A percentile compares a stretch with the other conserved stretches of the same genome.
Conservation (phyloP, 2,888 invertebrate species). For the Siphlonurus alternatus region DNA sequence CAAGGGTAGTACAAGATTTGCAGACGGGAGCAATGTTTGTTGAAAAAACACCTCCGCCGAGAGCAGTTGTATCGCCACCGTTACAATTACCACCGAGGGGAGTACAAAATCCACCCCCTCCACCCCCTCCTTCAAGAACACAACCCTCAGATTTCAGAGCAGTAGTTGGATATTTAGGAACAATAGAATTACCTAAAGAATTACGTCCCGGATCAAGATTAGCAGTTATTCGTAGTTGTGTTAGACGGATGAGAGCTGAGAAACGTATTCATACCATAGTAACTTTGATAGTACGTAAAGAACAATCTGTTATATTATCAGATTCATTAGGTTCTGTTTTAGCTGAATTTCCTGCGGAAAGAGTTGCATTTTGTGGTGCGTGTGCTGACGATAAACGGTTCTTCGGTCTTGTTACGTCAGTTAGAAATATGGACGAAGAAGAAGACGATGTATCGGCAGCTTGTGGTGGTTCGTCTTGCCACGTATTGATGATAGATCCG, state of each 20-base stretch:
- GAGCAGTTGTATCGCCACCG: conserved; percentile 20
- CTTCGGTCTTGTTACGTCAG: conserved; percentile 81
- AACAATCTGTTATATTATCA: conserved; percentile 43
- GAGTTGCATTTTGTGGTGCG: conserved; percentile 77
- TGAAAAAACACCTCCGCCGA: conserved; percentile 15
- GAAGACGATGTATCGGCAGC: conserved; percentile 21
- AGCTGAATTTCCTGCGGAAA: conserved; percentile 72
- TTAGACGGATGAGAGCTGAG: conserved; percentile 74
- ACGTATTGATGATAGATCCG: conserved; percentile 86
- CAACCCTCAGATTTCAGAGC: conserved; percentile 34
- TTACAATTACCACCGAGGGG: conserved; percentile 24
- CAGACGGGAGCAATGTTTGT: conserved; percentile 34
- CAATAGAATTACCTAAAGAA: conserved; percentile 87
- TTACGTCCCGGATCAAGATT: conserved; percentile 50
- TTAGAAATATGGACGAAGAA: conserved; percentile 22
- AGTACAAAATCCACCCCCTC: conserved; percentile 24
- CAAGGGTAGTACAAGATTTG: conserved; percentile 33
- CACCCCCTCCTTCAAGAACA: conserved; percentile 22
- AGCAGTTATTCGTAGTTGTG: conserved; percentile 55
- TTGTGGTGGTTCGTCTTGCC: conserved; percentile 54
- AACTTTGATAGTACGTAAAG: conserved; percentile 48
- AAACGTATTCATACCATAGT: conserved; percentile 73
- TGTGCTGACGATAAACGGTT: conserved; percentile 81
- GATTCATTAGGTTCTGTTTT: conserved; percentile 61
- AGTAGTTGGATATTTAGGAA: conserved; percentile 86